A percentile compares a stretch with the other conserved stretches of the same genome.
These are phyloP conservation scores for Acrobeloides nanus DNA, from an alignment of 2,888 invertebrate species.

Conservation along the genomic window DNA sequence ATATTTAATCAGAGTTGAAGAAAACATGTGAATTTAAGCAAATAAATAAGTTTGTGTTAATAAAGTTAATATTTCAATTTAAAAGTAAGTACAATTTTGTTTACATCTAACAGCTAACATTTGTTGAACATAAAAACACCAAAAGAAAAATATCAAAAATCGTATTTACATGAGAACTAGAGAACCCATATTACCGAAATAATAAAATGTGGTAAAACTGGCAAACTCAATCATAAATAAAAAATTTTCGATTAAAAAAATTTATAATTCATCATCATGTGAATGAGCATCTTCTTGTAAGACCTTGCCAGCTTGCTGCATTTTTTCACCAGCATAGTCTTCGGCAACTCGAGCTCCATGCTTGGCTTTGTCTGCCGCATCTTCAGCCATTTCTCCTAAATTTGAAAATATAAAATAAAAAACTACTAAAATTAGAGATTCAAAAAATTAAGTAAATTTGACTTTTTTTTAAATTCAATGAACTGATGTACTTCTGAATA, in stretches of 20 bases:
- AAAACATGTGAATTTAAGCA: background rate
- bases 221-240: background rate
- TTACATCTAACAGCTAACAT: no score
- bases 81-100: no score
- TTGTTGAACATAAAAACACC: no score
- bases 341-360: background rate
- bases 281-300: no score
- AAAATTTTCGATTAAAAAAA: background rate
- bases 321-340: no score
- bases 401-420: background rate
- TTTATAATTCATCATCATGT: no score
- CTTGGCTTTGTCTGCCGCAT: background rate
- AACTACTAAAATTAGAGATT: background rate
- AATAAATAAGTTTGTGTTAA: background rate
- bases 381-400: background rate
- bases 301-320: no score
- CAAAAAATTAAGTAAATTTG: background rate
- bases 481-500: no score
- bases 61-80: background rate
- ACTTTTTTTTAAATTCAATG: no score
- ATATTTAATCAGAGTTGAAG: background rate
- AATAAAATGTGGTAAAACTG: background rate
- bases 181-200: no score
- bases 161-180: no score
- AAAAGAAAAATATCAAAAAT: no score